Base-by-base conservation (phyloP, 2,888 invertebrate genomes). In the Watsonalla cultraria region DNA sequence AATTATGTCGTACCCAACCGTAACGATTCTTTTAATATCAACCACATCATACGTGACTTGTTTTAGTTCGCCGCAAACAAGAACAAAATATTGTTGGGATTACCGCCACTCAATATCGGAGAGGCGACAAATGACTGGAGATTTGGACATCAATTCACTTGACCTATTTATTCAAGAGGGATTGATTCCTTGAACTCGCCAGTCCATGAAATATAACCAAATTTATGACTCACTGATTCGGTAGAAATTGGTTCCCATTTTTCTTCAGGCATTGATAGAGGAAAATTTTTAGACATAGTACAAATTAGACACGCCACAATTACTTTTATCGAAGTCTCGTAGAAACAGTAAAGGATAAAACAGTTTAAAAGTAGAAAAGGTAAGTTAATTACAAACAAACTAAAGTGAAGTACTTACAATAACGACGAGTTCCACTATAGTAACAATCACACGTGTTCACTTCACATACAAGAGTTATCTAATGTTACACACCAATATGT, bases 381-480 rank as follows among this genome's bases (percentile, higher is more conserved):
- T 11, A 5, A 51, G 55, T 57, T 68, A 70, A 62, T 60, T 65
- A 52, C 39, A 55, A 60, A 53, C 54, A 57, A 65, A 59, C 60
- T 59, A 65, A 58, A 51, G 54, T 58, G 4, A 60, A 60, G 62
- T 66, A 73, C 76, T 76, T 69, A 76, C 78, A 59, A 46, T 62
- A 53, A 59, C 56, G 59, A 45, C 55, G 57, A 63, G 53, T 49
- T 57, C 56, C 54, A 55, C 48, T 52, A 59, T 53, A 50, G 53
- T 48, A 64, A 64, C 60, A 59, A 64, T 61, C 61, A 65, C 76
- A 73, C 70, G 70, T 72, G 68, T 63, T 42, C 78, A 78, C 76
- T 74, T 69, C 78, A 78, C 80, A 74, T 48, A 42, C 42, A 42
- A 24, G 37, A 37, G 42, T 42, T 11, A 8, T 11, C 42, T 11